Percentiles rank a stretch among this genome's conserved stretches.
phyloP scores from a whole-genome alignment of 2,888 invertebrate genomes.

The Stictocephala bisonia region DNA sequence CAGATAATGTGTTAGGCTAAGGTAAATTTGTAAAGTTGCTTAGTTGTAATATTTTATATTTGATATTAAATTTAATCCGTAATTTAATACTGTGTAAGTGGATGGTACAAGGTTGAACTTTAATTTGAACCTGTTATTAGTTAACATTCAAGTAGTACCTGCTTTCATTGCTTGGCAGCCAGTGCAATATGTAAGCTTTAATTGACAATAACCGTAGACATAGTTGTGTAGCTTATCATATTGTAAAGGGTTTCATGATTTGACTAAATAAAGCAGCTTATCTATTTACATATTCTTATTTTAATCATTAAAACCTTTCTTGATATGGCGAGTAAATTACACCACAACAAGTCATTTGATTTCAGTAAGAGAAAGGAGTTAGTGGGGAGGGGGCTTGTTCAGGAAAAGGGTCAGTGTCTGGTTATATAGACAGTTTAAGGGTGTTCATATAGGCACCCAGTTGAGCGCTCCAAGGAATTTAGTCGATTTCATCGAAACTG shows the following conservation, averaged over 20 bases:
- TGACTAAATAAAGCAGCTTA: constrained; percentile 27
- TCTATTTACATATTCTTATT: neutral
- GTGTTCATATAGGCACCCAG: too few species aligned
- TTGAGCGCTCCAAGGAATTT: too few species aligned
- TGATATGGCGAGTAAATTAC: too few species aligned
- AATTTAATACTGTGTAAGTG: constrained; percentile 29
- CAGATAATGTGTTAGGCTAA: constrained; percentile 15
- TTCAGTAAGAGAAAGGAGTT: too few species aligned
- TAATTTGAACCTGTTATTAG: neutral
- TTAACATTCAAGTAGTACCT: neutral
- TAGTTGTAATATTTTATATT: too few species aligned
- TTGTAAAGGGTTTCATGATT: constrained; percentile 33
- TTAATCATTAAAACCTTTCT: neutral
- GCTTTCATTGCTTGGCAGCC: constrained; percentile 11
- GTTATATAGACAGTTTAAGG: too few species aligned
- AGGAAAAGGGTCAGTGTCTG: too few species aligned
- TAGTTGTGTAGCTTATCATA: constrained; percentile 10
- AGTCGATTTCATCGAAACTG: too few species aligned
- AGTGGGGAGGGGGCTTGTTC: too few species aligned
- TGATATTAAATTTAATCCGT: too few species aligned
- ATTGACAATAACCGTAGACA: constrained; percentile 30
- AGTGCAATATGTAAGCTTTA: constrained; percentile 34
- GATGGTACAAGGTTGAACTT: neutral
- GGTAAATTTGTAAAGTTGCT: too few species aligned
- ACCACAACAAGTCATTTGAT: too few species aligned